Conservation (phyloP, 2,888 invertebrate species). For the Monopis laevigella region DNA sequence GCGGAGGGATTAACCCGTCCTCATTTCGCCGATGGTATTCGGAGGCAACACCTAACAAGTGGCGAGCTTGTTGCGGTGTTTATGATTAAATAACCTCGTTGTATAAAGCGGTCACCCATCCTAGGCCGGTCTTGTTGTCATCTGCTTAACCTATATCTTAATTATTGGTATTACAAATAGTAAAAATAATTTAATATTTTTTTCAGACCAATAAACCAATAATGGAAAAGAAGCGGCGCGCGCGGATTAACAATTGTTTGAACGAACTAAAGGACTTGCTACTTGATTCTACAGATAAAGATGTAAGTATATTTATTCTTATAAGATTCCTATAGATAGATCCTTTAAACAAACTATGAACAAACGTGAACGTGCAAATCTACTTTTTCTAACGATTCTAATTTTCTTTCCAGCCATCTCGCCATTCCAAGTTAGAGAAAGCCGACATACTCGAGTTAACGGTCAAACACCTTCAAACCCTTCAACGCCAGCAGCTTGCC, state of each 20-base stretch:
- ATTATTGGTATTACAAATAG: too few species aligned
- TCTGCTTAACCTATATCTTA: too few species aligned
- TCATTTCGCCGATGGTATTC: too few species aligned
- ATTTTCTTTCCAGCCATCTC: slow-evolving; percentile 76
- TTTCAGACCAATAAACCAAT: slow-evolving; percentile 91
- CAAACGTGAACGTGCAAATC: not conserved
- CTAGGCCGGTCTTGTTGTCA: too few species aligned
- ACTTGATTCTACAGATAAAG: slow-evolving; percentile 86
- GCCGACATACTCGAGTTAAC: slow-evolving; percentile 96
- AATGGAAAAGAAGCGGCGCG: slow-evolving; percentile 91
- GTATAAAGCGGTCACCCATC: too few species aligned
- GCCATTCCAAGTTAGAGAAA: slow-evolving; percentile 95
- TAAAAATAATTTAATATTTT: slow-evolving; percentile 19
- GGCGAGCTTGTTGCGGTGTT: too few species aligned
- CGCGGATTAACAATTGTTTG: slow-evolving; percentile 89
- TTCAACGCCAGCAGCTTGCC: slow-evolving; percentile 88
- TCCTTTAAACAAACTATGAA: not conserved
- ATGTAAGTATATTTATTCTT: slow-evolving; percentile 74
- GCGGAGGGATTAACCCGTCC: too few species aligned
- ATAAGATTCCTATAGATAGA: not conserved
- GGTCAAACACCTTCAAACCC: slow-evolving; percentile 88
- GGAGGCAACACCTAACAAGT: too few species aligned
- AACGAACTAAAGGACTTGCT: slow-evolving; percentile 88
- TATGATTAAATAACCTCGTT: too few species aligned
- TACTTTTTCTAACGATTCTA: not conserved